Base-by-base conservation (phyloP, 2,113 vertebrate genomes). In the Scomber scombrus region DNA sequence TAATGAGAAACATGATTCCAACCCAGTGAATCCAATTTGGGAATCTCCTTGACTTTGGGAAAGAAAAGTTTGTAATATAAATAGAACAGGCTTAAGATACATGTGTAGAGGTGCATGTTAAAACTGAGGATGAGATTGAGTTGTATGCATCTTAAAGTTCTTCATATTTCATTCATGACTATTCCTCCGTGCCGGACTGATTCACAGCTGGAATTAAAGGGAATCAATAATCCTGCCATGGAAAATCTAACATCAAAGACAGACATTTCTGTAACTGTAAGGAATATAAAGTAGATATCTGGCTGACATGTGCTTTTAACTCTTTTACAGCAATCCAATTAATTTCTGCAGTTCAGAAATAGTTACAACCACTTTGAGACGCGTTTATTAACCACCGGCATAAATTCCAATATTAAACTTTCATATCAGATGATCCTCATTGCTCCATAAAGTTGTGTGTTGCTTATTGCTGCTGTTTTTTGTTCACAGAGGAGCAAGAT, bases 241-340 rank as follows among this genome's bases (percentile, higher is more conserved):
- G 70, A 83, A 71, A 71, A 76, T 75, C 75, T 29, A 3, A 88
- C 88, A 86, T 91, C 90, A 90, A 93, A 91, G 81, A 73, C 60
- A 51, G 56, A 81, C 29, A 74, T 77, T 65, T 70, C 54, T 69
- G 45, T 0, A 66, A 84, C 80, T 90, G 68, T 79, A 86, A 88
- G 63, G 78, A 82, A 88, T 86, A 61, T 81, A 56, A 88, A 85
- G 69, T 55, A 80, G 81, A 75, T 76, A 34, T 76, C 54, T 40
- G 21, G 16, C 34, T 43, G 69, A 75, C 64, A 67, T 68, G 21
- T 14, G 15, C 65, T 79, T 76, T 81, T 71, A 73, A 68, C 51
- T 54, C 45, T 68, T 85, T 70, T 75, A 69, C 58, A 56, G 81
- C 61, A 13, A 47, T 75, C 51, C 57, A 64, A 51, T 88, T 78